These are phyloP conservation scores for Enteromius anoplus DNA, from an alignment of 2,797 vertebrate species.

Conservation along the genomic window DNA sequence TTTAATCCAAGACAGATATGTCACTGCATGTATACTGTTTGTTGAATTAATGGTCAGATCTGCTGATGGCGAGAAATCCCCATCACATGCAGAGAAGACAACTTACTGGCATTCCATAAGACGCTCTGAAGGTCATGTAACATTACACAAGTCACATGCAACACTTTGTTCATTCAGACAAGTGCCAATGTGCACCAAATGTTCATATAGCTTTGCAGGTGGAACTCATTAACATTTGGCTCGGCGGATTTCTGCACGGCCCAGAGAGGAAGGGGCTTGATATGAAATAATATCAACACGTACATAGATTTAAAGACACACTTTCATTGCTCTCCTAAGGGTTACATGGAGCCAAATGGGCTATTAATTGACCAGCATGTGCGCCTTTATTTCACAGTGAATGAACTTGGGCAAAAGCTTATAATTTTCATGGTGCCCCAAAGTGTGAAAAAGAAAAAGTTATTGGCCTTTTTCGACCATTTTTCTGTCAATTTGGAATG, in stretches of 20 bases:
- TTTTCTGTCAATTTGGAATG: slow-evolving; percentile 31
- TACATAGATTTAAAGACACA: slow-evolving; percentile 63
- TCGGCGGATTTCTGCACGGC: slow-evolving; percentile 60
- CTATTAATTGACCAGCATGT: slow-evolving; percentile 68
- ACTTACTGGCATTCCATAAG: slow-evolving; percentile 65
- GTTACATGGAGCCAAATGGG: slow-evolving; percentile 69
- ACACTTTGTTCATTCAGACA: slow-evolving; percentile 67
- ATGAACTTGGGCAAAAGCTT: slow-evolving; percentile 71
- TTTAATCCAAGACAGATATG: slow-evolving; percentile 67
- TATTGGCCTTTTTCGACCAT: slow-evolving; percentile 42
- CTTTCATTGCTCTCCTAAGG: slow-evolving; percentile 73
- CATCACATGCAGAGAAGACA: slow-evolving; percentile 68
- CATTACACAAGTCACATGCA: slow-evolving; percentile 35
- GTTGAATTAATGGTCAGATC: slow-evolving; percentile 70
- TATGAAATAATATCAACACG: slow-evolving; percentile 47
- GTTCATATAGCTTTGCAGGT: slow-evolving; percentile 79
- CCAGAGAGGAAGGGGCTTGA: slow-evolving; percentile 66
- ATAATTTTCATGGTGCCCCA: slow-evolving; percentile 47
- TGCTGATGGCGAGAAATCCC: slow-evolving; percentile 70
- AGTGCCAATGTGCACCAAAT: slow-evolving; percentile 76
- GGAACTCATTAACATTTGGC: slow-evolving; percentile 79
- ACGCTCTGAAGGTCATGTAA: slow-evolving; percentile 40
- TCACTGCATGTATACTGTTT: slow-evolving; percentile 70
- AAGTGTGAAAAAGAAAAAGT: slow-evolving; percentile 54
- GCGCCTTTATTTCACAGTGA: slow-evolving; percentile 69